These are phyloP conservation scores for Panagrolaimus sp. DNA, from an alignment of 1,140 invertebrate species.

Conservation along the genomic window DNA sequence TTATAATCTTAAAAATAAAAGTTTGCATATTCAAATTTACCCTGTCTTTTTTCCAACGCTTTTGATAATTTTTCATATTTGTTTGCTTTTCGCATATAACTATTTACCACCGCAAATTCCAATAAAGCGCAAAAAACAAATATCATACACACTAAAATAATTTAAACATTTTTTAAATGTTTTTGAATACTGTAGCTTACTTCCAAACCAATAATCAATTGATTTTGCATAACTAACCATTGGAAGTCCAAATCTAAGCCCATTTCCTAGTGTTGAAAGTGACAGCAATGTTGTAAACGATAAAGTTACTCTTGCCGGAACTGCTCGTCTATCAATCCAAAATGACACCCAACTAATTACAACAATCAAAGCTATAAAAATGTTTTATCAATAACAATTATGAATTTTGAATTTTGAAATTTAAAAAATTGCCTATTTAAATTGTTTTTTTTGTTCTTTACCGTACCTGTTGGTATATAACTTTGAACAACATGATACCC, in stretches of 20 bases:
- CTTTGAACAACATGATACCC: conserved; percentile 80
- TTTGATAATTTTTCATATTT: conserved; percentile 53
- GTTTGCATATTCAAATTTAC: neutral
- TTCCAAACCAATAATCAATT: conserved; percentile 44
- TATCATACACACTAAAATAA: conserved; percentile 47
- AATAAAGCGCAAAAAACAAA: conserved; percentile 55
- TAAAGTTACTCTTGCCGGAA: conserved; percentile 55
- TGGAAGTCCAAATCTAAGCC: conserved; percentile 44
- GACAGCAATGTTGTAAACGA: conserved; percentile 56
- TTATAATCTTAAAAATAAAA: neutral
- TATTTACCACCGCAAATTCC: conserved; percentile 55
- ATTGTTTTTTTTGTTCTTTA: too few species aligned
- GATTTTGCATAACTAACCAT: conserved; percentile 47
- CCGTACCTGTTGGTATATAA: conserved; percentile 70
- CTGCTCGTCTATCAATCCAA: conserved; percentile 58
- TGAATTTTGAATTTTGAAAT: too few species aligned
- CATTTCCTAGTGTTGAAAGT: conserved; percentile 51
- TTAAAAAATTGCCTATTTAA: too few species aligned
- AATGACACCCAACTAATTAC: conserved; percentile 76
- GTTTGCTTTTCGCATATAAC: conserved; percentile 54
- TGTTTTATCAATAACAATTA: too few species aligned
- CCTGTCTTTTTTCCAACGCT: conserved; percentile 22
- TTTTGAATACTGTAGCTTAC: conserved; percentile 19
- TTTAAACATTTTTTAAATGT: neutral
- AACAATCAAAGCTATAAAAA: conserved; percentile 76